phyloP scores from a whole-genome alignment of 2,113 vertebrate genomes.

The Pangasianodon gigas region DNA sequence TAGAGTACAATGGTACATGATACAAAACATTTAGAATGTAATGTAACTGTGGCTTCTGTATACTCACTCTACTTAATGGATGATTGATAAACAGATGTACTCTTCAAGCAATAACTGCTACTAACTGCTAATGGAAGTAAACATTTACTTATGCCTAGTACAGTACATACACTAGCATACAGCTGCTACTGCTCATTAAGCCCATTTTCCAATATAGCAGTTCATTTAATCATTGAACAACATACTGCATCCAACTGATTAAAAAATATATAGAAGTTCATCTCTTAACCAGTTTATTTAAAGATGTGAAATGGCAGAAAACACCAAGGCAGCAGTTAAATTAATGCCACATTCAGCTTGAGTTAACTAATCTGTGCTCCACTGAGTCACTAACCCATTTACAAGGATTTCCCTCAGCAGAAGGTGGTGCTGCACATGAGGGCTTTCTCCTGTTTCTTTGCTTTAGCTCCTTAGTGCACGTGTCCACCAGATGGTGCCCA shows the following conservation, averaged over 20 bases:
- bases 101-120: background rate
- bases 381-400: constrained; percentile 63
- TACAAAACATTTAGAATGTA: background rate
- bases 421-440: constrained; percentile 49
- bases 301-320: background rate
- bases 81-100: background rate
- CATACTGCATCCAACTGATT: background rate
- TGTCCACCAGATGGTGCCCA: constrained; percentile 41
- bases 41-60: background rate
- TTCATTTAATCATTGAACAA: background rate
- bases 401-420: constrained; percentile 35
- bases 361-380: background rate
- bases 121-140: background rate
- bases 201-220: background rate
- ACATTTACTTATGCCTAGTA: background rate
- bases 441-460: constrained; percentile 52
- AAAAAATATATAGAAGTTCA: background rate
- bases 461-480: constrained; percentile 44
- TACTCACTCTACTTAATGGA: background rate
- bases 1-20: background rate
- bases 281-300: background rate
- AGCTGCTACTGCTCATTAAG: background rate
- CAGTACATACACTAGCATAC: background rate
- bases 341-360: background rate
- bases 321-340: background rate